These are phyloP conservation scores for Trachelus tabidus DNA, from an alignment of 2,888 invertebrate genomes.

Conservation along the genomic window DNA sequence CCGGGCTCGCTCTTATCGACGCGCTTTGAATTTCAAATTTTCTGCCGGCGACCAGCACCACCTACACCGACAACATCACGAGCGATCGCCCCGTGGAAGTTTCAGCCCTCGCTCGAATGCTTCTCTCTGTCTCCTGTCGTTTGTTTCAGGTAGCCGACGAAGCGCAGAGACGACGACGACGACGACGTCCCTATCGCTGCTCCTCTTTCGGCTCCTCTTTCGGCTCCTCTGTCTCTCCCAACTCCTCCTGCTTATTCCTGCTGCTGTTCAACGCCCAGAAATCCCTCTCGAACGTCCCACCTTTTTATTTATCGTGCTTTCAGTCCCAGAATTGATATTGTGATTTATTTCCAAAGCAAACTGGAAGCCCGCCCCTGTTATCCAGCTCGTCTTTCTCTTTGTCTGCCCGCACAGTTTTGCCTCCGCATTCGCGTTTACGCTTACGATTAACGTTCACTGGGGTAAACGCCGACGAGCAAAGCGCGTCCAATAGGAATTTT, in stretches of 20 bases:
- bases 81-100: conserved; percentile 28
- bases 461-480: too few species aligned
- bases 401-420: conserved; percentile 11
- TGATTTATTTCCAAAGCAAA: conserved; percentile 43
- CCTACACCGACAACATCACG: background rate
- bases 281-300: conserved; percentile 16
- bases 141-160: conserved; percentile 33
- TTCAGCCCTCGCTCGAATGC: conserved; percentile 35
- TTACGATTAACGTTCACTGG: too few species aligned
- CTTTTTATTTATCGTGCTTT: conserved; percentile 52
- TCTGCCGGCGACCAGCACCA: conserved; percentile 26
- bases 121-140: conserved; percentile 46
- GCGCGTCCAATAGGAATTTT: too few species aligned
- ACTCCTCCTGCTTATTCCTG: conserved; percentile 18
- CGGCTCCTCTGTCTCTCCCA: background rate
- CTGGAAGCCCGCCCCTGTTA: conserved; percentile 12
- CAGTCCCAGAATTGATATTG: conserved; percentile 43
- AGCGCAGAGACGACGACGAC: background rate
- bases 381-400: conserved; percentile 9
- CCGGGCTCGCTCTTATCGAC: conserved; percentile 48
- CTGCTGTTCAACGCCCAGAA: too few species aligned
- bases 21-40: conserved; percentile 61
- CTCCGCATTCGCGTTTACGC: background rate
- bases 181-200: conserved; percentile 28
- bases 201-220: conserved; percentile 22